A percentile compares a stretch with the other conserved stretches of the same genome.
Evolutionary conservation across 2,888 invertebrate genomes (phyloP).

Genomic region (Allacma fusca): DNA sequence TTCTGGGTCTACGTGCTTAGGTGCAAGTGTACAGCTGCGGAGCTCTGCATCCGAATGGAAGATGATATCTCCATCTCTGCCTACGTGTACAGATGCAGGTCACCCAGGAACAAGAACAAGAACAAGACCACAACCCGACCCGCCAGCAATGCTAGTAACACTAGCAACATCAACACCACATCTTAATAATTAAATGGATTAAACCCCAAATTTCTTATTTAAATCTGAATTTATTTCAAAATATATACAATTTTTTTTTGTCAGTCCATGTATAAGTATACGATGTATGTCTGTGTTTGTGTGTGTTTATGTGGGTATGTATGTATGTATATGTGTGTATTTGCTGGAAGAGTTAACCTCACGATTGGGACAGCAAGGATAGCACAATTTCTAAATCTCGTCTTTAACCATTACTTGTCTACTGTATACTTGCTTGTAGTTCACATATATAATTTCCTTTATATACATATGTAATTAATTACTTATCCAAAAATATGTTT

Average conservation of each 20-base stretch:
- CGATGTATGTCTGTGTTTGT: no score
- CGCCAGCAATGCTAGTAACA: neutral
- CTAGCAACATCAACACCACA: slow-evolving; percentile 31
- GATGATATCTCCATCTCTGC: slow-evolving; percentile 71
- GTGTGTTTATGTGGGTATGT: neutral
- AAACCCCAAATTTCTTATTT: slow-evolving; percentile 6
- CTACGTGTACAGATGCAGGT: slow-evolving; percentile 70
- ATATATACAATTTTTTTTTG: no score
- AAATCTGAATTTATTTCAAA: slow-evolving; percentile 10
- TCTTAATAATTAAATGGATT: slow-evolving; percentile 37
- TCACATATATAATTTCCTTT: no score
- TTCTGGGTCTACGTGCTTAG: slow-evolving; percentile 62
- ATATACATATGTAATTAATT: no score
- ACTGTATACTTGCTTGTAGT: neutral
- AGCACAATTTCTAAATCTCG: neutral
- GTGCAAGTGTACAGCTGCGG: slow-evolving; percentile 67
- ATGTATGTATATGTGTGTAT: neutral
- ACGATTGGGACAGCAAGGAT: neutral
- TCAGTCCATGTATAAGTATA: slow-evolving; percentile 9
- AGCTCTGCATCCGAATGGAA: slow-evolving; percentile 67
- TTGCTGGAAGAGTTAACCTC: neutral
- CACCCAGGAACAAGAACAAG: slow-evolving; percentile 45
- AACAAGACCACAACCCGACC: slow-evolving; percentile 48
- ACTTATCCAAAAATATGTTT: no score
- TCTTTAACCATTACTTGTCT: neutral